phyloP scores from a whole-genome alignment of 2,888 invertebrate genomes.

The Drosophila putrida region DNA sequence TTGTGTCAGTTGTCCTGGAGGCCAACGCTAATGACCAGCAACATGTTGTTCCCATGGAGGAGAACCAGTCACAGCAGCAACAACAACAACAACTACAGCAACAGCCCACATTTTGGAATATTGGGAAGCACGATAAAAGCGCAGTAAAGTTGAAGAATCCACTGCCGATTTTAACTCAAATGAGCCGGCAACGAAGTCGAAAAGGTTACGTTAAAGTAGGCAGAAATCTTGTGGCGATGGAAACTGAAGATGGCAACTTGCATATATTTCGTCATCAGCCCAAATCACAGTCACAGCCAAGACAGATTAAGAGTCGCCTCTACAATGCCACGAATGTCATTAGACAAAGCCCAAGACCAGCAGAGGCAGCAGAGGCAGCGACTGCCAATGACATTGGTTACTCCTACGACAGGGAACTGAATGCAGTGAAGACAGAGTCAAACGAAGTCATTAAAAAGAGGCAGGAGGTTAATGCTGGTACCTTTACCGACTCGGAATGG shows the following conservation, averaged over 20 bases:
- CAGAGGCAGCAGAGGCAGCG: no score
- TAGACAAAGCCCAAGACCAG: conserved; percentile 3
- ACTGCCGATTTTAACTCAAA: not conserved
- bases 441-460: no score
- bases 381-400: conserved; percentile 40
- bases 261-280: conserved; percentile 62
- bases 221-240: conserved; percentile 60
- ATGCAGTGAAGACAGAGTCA: conserved; percentile 3
- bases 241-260: conserved; percentile 24
- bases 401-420: conserved; percentile 1
- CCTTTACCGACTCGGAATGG: conserved; percentile 26
- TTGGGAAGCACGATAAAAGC: conserved; percentile 61
- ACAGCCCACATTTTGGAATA: conserved; percentile 44
- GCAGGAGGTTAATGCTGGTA: not conserved
- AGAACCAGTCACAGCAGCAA: conserved; percentile 40
- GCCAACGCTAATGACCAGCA: conserved; percentile 62
- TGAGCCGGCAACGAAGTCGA: conserved; percentile 25
- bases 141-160: conserved; percentile 40
- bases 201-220: conserved; percentile 51
- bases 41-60: conserved; percentile 32
- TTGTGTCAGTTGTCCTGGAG: conserved; percentile 27
- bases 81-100: conserved; percentile 2
- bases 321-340: not conserved
- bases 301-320: not conserved
- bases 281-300: conserved; percentile 54